phyloP scores from a whole-genome alignment of 2,797 vertebrate species.

The Crocodylus rhombifer region DNA sequence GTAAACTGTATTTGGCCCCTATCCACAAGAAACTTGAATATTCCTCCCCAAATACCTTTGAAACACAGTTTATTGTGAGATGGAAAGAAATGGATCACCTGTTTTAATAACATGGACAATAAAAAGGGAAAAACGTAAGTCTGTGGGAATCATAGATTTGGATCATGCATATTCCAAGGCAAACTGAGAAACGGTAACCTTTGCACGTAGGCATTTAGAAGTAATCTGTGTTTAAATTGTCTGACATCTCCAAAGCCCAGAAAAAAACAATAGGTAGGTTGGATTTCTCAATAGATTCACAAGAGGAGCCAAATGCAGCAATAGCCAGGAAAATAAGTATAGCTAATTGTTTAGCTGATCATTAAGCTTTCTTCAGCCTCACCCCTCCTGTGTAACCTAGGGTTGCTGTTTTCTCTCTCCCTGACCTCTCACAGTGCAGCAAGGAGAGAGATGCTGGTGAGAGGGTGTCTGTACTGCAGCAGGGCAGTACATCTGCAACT shows the following conservation, averaged over 20 bases:
- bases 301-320: neutral
- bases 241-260: neutral
- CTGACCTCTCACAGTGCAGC: rapidly evolving
- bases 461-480: neutral
- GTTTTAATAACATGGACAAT: constrained; percentile 4
- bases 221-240: neutral
- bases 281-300: neutral
- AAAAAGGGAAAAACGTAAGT: neutral
- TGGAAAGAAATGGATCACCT: constrained; percentile 17
- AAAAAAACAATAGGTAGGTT: neutral
- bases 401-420: neutral
- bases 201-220: neutral
- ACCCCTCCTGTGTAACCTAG: neutral
- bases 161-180: neutral
- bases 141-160: neutral
- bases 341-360: neutral
- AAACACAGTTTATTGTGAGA: constrained; percentile 20
- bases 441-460: neutral
- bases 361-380: neutral
- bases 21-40: neutral
- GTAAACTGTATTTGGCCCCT: constrained; percentile 31
- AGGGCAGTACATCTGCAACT: neutral
- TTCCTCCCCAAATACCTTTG: no score
- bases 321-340: neutral
- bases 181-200: neutral